Percentiles rank a stretch among this genome's conserved stretches.
Conservation (phyloP, 2,113 vertebrate genomes). For the Myocastor coypus region DNA sequence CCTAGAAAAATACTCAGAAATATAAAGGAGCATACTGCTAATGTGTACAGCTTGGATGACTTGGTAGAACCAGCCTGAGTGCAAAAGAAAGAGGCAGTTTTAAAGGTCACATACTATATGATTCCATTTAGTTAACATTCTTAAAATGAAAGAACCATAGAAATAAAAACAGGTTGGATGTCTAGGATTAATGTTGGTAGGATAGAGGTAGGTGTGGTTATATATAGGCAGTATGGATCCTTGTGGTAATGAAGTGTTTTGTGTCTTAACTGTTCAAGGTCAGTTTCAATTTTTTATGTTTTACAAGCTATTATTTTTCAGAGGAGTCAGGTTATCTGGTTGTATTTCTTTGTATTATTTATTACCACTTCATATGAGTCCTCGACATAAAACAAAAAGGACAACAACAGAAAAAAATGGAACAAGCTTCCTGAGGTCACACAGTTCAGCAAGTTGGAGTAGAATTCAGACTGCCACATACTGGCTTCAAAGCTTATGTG, state of each 20-base stretch:
- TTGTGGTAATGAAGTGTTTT: neutral
- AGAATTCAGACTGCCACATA: neutral
- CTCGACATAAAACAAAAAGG: neutral
- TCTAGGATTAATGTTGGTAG: neutral
- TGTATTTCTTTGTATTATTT: neutral
- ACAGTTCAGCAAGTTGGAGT: neutral
- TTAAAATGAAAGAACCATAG: neutral
- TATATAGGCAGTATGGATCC: neutral
- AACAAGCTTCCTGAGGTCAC: neutral
- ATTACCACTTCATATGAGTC: neutral
- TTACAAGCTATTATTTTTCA: neutral
- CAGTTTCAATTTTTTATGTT: neutral
- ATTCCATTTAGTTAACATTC: neutral
- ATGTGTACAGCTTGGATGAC: neutral
- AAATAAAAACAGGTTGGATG: neutral
- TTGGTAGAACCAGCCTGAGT: neutral
- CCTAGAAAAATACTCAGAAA: neutral
- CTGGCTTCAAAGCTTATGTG: neutral
- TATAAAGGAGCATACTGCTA: neutral
- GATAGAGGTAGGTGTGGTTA: neutral
- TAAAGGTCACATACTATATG: neutral
- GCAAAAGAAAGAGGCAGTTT: neutral
- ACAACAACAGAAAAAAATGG: neutral
- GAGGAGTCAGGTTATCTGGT: neutral
- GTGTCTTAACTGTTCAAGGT: neutral